Conservation (phyloP, 2,113 vertebrate species). For the Haemorhous mexicanus region DNA sequence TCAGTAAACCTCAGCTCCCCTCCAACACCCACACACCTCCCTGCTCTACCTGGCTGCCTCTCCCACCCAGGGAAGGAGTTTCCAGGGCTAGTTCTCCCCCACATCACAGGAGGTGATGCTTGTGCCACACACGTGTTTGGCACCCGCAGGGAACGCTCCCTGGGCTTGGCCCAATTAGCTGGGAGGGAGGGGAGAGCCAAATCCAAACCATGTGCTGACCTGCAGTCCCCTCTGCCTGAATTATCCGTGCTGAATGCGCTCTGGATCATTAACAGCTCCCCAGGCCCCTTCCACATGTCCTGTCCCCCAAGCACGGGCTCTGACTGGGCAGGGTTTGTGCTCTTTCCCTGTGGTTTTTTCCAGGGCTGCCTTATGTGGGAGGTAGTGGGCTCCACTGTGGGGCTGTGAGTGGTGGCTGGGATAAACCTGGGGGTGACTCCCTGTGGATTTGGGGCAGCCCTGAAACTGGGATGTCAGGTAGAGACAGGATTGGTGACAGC, state of each 20-base stretch:
- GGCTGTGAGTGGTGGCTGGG: rapidly evolving
- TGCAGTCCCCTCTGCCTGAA: conserved; percentile 8
- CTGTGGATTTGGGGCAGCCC: neutral
- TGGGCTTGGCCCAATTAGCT: neutral
- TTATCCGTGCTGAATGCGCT: neutral
- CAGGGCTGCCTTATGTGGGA: neutral
- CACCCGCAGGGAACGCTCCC: neutral
- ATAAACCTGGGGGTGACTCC: neutral
- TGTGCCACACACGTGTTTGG: neutral
- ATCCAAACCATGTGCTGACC: conserved; percentile 63
- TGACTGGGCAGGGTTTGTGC: neutral
- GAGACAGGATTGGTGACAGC: neutral
- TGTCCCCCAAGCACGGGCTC: neutral
- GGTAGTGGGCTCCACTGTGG: rapidly evolving
- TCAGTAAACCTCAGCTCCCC: neutral
- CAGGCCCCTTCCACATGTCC: neutral
- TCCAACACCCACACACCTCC: neutral
- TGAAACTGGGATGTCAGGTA: neutral
- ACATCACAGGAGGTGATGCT: neutral
- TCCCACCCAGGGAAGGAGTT: neutral
- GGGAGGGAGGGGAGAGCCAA: conserved; percentile 13
- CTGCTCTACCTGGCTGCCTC: neutral
- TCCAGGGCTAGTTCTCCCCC: neutral
- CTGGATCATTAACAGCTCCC: conserved; percentile 31
- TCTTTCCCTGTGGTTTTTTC: neutral